A percentile compares a stretch with the other conserved stretches of the same genome.
Evolutionary conservation across 2,113 vertebrate genomes (phyloP).

Genomic region (Theristicus caerulescens): DNA sequence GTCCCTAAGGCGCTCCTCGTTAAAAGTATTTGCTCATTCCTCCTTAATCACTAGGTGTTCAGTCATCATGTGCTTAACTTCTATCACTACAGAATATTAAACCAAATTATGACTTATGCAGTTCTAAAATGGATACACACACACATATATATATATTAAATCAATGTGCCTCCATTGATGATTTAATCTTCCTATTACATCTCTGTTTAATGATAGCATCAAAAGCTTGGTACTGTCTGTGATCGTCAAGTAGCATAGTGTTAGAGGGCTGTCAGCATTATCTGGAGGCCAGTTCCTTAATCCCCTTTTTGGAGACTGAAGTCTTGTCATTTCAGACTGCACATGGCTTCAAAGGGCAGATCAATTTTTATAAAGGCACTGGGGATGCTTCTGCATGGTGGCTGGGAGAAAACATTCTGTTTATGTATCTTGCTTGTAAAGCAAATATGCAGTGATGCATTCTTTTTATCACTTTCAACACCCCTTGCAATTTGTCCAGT

Average conservation of each 20-base stretch:
- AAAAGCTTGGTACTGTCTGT: not conserved
- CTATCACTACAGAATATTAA: not conserved
- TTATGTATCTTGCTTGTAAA: not conserved
- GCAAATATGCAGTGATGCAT: not conserved
- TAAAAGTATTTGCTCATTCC: not conserved
- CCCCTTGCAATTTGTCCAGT: not conserved
- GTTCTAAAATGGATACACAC: not conserved
- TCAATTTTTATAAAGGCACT: conserved; percentile 12
- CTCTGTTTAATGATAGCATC: not conserved
- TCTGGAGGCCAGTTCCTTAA: not conserved
- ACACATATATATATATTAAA: not conserved
- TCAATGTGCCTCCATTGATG: not conserved
- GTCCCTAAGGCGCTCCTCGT: not conserved
- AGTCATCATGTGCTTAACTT: not conserved
- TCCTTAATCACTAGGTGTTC: not conserved
- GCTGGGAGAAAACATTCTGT: not conserved
- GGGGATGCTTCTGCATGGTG: not conserved
- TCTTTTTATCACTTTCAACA: not conserved
- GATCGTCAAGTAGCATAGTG: not conserved
- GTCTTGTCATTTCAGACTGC: not conserved
- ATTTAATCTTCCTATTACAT: not conserved
- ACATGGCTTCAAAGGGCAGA: not conserved
- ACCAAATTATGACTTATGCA: not conserved
- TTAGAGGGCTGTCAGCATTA: not conserved
- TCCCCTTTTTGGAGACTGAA: not conserved